Conservation (phyloP, 2,797 vertebrate genomes). For the Neosalanx taihuensis region DNA sequence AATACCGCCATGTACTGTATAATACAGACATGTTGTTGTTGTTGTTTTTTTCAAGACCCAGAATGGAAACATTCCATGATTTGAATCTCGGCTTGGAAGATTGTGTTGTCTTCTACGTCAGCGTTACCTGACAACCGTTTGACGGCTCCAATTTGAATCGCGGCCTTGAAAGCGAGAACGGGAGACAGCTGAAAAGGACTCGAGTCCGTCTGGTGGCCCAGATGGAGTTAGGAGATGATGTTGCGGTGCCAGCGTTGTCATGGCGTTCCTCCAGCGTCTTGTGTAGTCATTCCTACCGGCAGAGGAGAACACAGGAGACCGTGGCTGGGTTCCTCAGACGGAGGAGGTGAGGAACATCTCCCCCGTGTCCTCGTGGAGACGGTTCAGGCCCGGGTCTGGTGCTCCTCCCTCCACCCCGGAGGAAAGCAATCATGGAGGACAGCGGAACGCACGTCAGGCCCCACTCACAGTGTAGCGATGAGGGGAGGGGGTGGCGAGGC, state of each 20-base stretch:
- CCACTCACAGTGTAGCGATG: conserved; percentile 35
- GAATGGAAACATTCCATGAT: conserved; percentile 22
- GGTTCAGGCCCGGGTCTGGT: neutral
- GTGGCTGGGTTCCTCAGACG: conserved; percentile 4
- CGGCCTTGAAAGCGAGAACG: conserved; percentile 41
- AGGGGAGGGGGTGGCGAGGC: neutral
- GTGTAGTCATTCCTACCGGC: conserved; percentile 39
- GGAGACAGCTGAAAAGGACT: conserved; percentile 5
- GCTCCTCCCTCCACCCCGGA: neutral
- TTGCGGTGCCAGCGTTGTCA: conserved; percentile 4
- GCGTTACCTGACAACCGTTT: conserved; percentile 43
- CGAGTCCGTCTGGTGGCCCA: conserved; percentile 33
- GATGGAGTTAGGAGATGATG: conserved; percentile 29
- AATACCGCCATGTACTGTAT: neutral
- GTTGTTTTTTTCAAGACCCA: conserved; percentile 22
- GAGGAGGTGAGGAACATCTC: conserved; percentile 38
- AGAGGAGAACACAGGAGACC: conserved; percentile 45
- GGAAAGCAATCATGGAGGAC: conserved; percentile 25
- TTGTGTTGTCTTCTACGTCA: conserved; percentile 11
- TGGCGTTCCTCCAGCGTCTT: conserved; percentile 9
- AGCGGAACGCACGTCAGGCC: conserved; percentile 26
- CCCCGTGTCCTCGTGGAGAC: conserved; percentile 26
- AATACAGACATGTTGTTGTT: neutral
- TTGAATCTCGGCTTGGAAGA: conserved; percentile 12
- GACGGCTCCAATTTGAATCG: conserved; percentile 45